Conservation (phyloP, 2,888 invertebrate genomes). For the Andrena bicolor region DNA sequence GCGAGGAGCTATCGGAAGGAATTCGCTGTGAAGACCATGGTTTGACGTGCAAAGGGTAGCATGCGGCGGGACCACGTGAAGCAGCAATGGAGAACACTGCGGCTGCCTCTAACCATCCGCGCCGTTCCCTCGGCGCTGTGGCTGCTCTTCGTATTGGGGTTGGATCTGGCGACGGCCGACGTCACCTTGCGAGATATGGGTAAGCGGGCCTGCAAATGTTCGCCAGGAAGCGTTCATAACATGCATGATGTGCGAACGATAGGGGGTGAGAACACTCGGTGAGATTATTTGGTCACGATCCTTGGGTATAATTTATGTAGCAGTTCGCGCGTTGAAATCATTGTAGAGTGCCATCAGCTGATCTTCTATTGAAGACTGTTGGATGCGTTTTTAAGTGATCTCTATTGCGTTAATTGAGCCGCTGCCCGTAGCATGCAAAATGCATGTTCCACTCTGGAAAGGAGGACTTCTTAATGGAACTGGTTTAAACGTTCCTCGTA, state of each 20-base stretch:
- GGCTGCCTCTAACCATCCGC: slow-evolving; percentile 59
- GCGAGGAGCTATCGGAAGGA: slow-evolving; percentile 12
- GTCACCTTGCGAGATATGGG: slow-evolving; percentile 64
- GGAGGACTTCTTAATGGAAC: slow-evolving; percentile 66
- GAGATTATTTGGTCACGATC: not conserved
- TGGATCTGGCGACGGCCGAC: slow-evolving; percentile 48
- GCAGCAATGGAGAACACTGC: slow-evolving; percentile 73
- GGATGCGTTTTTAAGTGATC: slow-evolving; percentile 67
- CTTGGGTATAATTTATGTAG: not conserved
- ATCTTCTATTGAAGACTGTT: slow-evolving; percentile 25
- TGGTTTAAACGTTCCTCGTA: slow-evolving; percentile 69
- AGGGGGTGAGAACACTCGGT: too few relatives aligned
- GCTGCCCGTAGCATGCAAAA: slow-evolving; percentile 64
- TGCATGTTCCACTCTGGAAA: slow-evolving; percentile 50
- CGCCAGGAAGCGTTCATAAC: not conserved
- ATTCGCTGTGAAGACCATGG: slow-evolving; percentile 65
- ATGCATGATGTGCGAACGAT: too few relatives aligned
- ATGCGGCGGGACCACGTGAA: slow-evolving; percentile 72
- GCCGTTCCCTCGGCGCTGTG: slow-evolving; percentile 45
- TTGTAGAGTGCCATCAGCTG: not conserved
- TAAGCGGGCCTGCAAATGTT: slow-evolving; percentile 38
- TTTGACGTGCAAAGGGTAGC: slow-evolving; percentile 72
- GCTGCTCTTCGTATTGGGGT: slow-evolving; percentile 35
- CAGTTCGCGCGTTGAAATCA: slow-evolving; percentile 14
- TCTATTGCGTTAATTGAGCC: slow-evolving; percentile 73